These are phyloP conservation scores for Pseudoatta argentina DNA, from an alignment of 1,140 invertebrate species.

Conservation along the genomic window DNA sequence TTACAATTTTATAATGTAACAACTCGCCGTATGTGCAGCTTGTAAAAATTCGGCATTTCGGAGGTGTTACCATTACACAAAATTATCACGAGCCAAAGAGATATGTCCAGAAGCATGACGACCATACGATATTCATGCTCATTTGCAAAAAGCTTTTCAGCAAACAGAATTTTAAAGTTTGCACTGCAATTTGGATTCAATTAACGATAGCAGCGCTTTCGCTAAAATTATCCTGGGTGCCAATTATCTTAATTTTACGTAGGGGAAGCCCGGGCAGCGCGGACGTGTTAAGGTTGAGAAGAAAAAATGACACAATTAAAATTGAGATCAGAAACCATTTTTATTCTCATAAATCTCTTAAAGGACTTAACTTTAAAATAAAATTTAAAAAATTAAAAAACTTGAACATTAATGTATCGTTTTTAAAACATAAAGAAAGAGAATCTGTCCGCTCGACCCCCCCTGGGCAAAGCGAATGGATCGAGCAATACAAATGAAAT, in stretches of 20 bases:
- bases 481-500: too few relatives aligned
- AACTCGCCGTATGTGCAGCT: not conserved
- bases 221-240: constrained; percentile 45
- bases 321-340: too few relatives aligned
- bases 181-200: constrained; percentile 60
- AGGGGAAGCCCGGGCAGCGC: too few relatives aligned
- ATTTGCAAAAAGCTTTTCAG: constrained; percentile 59
- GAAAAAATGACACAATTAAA: too few relatives aligned
- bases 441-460: too few relatives aligned
- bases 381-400: too few relatives aligned
- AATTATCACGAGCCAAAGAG: constrained; percentile 61
- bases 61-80: constrained; percentile 49
- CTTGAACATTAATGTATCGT: too few relatives aligned
- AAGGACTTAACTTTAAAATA: too few relatives aligned
- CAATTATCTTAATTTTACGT: constrained; percentile 59
- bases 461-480: too few relatives aligned
- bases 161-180: constrained; percentile 63
- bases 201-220: constrained; percentile 57
- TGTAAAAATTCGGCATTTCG: constrained; percentile 44
- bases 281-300: too few relatives aligned
- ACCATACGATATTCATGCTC: constrained; percentile 60
- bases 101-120: constrained; percentile 45
- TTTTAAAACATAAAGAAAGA: too few relatives aligned
- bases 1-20: constrained; percentile 7
- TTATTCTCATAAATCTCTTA: too few relatives aligned